These are phyloP conservation scores for Lasiommata megera DNA, from an alignment of 2,888 invertebrate species.

Conservation along the genomic window DNA sequence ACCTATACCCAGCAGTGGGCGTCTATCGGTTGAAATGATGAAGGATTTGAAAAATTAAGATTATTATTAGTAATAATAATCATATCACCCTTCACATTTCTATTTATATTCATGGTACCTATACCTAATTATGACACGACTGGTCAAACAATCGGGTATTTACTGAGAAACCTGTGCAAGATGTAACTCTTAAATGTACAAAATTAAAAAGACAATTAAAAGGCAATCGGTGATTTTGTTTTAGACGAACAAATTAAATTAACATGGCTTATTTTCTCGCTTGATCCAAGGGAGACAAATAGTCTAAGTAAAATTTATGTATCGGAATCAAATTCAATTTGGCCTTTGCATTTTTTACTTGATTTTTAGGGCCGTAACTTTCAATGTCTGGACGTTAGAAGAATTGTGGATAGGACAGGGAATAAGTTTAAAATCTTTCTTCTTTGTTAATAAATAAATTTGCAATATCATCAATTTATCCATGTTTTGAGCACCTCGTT, in stretches of 20 bases:
- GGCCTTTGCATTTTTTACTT: conserved; percentile 77
- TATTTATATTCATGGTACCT: too few species aligned
- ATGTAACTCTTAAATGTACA: background rate
- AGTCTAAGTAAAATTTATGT: conserved; percentile 80
- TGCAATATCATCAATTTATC: too few species aligned
- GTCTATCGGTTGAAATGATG: too few species aligned
- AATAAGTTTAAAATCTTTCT: background rate
- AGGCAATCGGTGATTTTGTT: conserved; percentile 61
- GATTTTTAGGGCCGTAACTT: conserved; percentile 66
- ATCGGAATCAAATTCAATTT: conserved; percentile 81
- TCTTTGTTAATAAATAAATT: background rate
- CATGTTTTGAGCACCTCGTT: too few species aligned
- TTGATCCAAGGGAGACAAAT: conserved; percentile 77
- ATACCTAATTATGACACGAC: too few species aligned
- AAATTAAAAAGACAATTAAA: conserved; percentile 60
- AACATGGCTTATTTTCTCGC: conserved; percentile 44
- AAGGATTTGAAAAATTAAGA: too few species aligned
- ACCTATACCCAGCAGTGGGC: too few species aligned
- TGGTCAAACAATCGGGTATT: too few species aligned
- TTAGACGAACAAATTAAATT: conserved; percentile 65
- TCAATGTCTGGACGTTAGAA: conserved; percentile 46
- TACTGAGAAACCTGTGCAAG: too few species aligned
- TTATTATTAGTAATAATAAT: too few species aligned
- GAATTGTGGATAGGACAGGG: conserved; percentile 48
- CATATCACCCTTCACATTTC: too few species aligned